phyloP scores from a whole-genome alignment of 2,797 vertebrate species.

The Coccyzus lansbergi region DNA sequence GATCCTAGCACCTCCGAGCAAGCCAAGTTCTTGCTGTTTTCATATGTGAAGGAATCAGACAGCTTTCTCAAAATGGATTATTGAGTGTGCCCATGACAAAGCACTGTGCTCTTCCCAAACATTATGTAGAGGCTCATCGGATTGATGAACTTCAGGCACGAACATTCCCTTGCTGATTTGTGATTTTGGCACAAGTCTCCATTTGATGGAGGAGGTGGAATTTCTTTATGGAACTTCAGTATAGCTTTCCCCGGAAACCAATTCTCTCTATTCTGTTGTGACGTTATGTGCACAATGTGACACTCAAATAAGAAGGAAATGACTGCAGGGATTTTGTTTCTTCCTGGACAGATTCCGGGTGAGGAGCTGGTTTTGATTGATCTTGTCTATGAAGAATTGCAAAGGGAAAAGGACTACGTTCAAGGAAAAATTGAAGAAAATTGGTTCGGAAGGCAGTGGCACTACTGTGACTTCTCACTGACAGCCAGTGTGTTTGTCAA shows the following conservation, averaged over 20 bases:
- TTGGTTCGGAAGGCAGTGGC: background rate
- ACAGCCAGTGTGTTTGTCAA: background rate
- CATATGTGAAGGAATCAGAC: background rate
- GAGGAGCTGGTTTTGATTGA: background rate
- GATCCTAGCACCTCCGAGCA: background rate
- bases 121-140: background rate
- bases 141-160: background rate
- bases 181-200: background rate
- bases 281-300: background rate
- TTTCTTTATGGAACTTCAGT: background rate
- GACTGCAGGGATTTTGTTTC: background rate
- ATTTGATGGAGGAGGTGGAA: background rate
- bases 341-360: background rate
- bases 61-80: background rate
- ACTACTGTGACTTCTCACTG: background rate
- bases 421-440: background rate
- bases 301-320: background rate
- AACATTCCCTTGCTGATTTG: background rate
- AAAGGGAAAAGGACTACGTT: background rate
- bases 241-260: background rate
- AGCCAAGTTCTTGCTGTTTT: background rate
- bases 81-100: background rate
- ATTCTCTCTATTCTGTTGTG: background rate
- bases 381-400: background rate
- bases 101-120: background rate